These are phyloP conservation scores for Bombyx mori DNA, from an alignment of 1,140 invertebrate genomes.

Conservation along the genomic window ASM3026992v2 NC_085123.1:6865001-6865500, in stretches of 20 bases:
- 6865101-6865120: background rate
- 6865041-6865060: background rate
- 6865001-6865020: slow-evolving; percentile 11
- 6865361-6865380: slow-evolving; percentile 51
- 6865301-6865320: slow-evolving; percentile 46
- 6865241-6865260: slow-evolving; percentile 17
- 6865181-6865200: background rate
- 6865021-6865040: background rate
- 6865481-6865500: slow-evolving; percentile 38
- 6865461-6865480: slow-evolving; percentile 28
- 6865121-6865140: background rate
- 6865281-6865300: slow-evolving; percentile 23
- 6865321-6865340: slow-evolving; percentile 38
- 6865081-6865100: background rate
- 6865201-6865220: background rate
- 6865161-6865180: background rate
- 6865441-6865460: slow-evolving; percentile 22
- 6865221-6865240: slow-evolving; percentile 16
- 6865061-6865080: background rate
- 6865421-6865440: slow-evolving; percentile 40
- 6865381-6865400: slow-evolving; percentile 53
- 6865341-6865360: slow-evolving; percentile 38
- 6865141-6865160: background rate
- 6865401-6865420: slow-evolving; percentile 41
- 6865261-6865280: slow-evolving; percentile 20